Evolutionary conservation across 2,113 vertebrate species (phyloP).

Genomic region (Vidua chalybeata): DNA sequence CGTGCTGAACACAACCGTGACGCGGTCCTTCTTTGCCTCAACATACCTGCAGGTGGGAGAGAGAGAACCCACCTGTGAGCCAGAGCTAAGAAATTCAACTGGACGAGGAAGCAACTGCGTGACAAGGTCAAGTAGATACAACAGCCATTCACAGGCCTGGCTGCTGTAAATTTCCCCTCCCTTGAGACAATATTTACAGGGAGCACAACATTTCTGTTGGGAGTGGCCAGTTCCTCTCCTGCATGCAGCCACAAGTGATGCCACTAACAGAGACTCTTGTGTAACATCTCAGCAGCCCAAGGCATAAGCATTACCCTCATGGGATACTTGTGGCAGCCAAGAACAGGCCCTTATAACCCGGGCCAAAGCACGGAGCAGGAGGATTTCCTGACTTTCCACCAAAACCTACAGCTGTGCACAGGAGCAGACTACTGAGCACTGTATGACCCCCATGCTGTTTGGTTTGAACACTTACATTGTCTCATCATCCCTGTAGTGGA

Average conservation of each 20-base stretch:
- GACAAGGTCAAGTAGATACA: background rate
- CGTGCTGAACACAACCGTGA: slow-evolving; percentile 98
- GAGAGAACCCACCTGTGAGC: background rate
- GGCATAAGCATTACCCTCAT: background rate
- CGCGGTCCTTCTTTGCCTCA: slow-evolving; percentile 96
- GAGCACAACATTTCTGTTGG: background rate
- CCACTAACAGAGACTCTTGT: background rate
- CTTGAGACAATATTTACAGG: background rate
- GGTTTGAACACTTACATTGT: slow-evolving; percentile 84
- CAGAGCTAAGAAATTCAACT: background rate
- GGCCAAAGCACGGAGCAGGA: background rate
- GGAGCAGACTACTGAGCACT: background rate
- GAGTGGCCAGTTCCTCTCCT: background rate
- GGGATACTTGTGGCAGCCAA: background rate
- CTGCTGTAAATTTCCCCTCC: background rate
- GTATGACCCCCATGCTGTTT: accelerated
- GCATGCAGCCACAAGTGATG: slow-evolving; percentile 18
- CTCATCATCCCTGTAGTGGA: slow-evolving; percentile 98
- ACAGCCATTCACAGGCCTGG: background rate
- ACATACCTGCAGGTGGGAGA: slow-evolving; percentile 84
- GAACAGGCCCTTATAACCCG: background rate
- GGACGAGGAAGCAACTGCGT: accelerated
- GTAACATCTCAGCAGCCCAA: background rate
- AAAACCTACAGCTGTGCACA: background rate
- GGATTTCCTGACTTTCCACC: background rate